Percentiles rank a stretch among this genome's conserved stretches.
phyloP scores from a whole-genome alignment of 2,888 invertebrate species.

The Cinara cedri region DNA sequence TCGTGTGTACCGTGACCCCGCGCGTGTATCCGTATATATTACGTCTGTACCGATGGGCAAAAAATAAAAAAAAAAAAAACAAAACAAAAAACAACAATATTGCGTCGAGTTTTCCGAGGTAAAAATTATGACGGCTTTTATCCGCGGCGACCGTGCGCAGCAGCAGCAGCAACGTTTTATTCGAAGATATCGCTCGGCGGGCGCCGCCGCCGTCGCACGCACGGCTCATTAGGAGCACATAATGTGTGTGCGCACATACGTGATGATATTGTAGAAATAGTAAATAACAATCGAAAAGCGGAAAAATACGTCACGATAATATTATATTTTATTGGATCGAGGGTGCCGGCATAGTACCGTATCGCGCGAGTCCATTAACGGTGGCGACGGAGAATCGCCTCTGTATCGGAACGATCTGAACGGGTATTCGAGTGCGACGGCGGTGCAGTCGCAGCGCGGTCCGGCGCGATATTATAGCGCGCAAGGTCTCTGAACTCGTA shows the following conservation, averaged over 20 bases:
- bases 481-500: conserved; percentile 19
- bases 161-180: background rate
- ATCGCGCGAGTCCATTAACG: conserved; percentile 30
- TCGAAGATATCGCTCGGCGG: background rate
- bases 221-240: background rate
- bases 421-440: background rate
- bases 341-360: conserved; percentile 20
- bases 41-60: too few species aligned
- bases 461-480: background rate
- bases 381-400: background rate
- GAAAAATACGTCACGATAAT: background rate
- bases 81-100: too few species aligned
- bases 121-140: conserved; percentile 16
- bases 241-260: too few species aligned
- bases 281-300: background rate
- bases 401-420: conserved; percentile 38
- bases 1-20: conserved; percentile 24
- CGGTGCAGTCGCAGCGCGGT: background rate
- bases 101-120: background rate
- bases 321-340: conserved; percentile 35
- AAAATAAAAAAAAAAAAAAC: too few species aligned
- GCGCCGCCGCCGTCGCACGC: background rate
- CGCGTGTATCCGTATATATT: too few species aligned
- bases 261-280: too few species aligned
- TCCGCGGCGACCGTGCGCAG: background rate